A percentile compares a stretch with the other conserved stretches of the same genome.
Conservation (phyloP, 2,888 invertebrate genomes). For the Nipponacmea schrenckii region DNA sequence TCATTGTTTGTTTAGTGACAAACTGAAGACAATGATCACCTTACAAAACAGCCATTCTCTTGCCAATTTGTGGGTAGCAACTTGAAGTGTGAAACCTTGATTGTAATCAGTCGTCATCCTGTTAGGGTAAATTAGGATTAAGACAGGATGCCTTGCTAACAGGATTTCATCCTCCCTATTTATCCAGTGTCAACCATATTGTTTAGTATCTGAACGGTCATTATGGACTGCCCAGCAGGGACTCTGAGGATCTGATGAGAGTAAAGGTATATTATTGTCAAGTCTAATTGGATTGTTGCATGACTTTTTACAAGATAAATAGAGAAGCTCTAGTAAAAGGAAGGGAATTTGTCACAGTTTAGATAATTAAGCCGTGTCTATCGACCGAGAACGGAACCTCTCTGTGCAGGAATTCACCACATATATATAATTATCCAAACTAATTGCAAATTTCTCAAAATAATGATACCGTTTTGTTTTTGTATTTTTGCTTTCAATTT, state of each 20-base stretch:
- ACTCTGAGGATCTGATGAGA: background rate
- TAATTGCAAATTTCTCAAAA: too few relatives aligned
- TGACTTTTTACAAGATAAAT: background rate
- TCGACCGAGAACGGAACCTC: too few relatives aligned
- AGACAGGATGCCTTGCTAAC: background rate
- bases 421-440: too few relatives aligned
- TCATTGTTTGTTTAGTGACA: slow-evolving; percentile 8
- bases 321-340: background rate
- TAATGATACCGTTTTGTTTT: too few relatives aligned
- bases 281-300: background rate
- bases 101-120: slow-evolving; percentile 1
- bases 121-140: slow-evolving; percentile 9
- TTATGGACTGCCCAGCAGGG: background rate
- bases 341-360: slow-evolving; percentile 2
- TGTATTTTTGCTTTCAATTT: too few relatives aligned
- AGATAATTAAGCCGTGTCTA: background rate
- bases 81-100: background rate
- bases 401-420: too few relatives aligned
- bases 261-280: background rate
- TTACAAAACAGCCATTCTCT: background rate
- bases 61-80: background rate
- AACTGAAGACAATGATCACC: slow-evolving; percentile 3
- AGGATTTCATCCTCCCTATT: slow-evolving; percentile 2
- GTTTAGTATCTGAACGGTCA: background rate
- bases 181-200: background rate